Evolutionary conservation across 1,140 invertebrate genomes (phyloP), one percentile per base, ranked within the genome.

Genomic region (Pogonomyrmex californicus): DNA sequence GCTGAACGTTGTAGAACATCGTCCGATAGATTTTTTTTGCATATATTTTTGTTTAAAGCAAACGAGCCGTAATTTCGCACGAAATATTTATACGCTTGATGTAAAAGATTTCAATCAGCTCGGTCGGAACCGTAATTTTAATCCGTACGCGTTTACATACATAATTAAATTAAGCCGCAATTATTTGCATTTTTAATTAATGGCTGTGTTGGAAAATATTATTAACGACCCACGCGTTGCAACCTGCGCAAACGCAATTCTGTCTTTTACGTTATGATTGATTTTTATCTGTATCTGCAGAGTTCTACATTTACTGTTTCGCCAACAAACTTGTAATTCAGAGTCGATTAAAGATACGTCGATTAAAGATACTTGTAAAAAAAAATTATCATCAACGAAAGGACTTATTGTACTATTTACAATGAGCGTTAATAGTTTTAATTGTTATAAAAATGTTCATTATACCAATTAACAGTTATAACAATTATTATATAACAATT

Each of bases 131-230:
- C 54, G 79, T 83, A 75, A 83, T 83, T 83, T 73, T 58, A 83
- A 73, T 83, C 68, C 79, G 54, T 10, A 66, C 68, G 51, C 68
- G 68, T 83, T 83, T 82, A 82, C 66, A 71, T 83, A 47, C 68
- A 41, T 83, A 75, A 83, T 75, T 60, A 83, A 83, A 83, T 73
- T 75, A 83, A 83, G 79, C 54, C 68, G 79, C 68, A 83, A 83
- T 83, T 83, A 83, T 83, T 83, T 83, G 79, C 54, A 83, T 83
- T 83, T 83, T 83, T 73, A 83, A 83, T 83, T 60, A 75, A 75
- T 75, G 79, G 41, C 68, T 30, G 68, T 60, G 68, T 47, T 66
- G 79, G 54, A 60, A 73, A 83, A 83, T 83, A 83, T 82, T 82
- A 82, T 83, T 75, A 73, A 73, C 68, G 79, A 75, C 41, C 60